Evolutionary conservation across 2,888 invertebrate genomes (phyloP), one percentile per base, ranked within the genome.

Genomic region (Agrotis segetum): DNA sequence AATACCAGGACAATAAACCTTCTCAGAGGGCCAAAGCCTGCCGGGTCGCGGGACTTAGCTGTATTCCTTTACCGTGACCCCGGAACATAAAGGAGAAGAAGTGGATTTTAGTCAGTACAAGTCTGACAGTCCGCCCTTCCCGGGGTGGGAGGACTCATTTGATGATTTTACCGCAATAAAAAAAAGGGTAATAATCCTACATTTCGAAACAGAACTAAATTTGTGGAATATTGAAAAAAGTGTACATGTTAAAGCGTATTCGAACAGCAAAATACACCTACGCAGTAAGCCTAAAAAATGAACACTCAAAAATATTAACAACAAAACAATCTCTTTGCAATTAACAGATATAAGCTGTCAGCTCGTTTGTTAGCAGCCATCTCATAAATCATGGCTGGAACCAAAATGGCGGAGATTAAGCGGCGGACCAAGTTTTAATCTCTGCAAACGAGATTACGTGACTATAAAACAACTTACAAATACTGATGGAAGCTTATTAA

Each of bases 391-490:
- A 86, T 58, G 61, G 55, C 55, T 17, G 47, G 29, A 62, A 72
- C 67, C 74, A 75, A 65, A 71, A 72, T 50, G 77, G 74, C 74
- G 79, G 74, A 85, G 88, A 88, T 88, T 85, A 87, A 81, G 74
- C 71, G 46, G 67, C 82, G 59, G 71, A 63, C 69, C 77, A 81
- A 88, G 81, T 88, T 88, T 88, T 87, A 88, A 88, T 88, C 88
- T 87, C 64, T 64, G 58, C 67, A 81, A 81, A 86, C 68, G 73
- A 74, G 73, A 83, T 84, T 86, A 87, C 83, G 84, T 84, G 83
- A 84, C 82, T 68, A 74, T 71, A 55, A 58, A 78, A 76, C 77
- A 62, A 66, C 59, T 71, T 69, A 79, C 64, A 73, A 65, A 72
- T 61, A 72, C 77, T 75, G 76, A 77, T 75, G 78, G 61, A 62